Percentiles rank a stretch among this genome's conserved stretches.
Evolutionary conservation across 2,797 vertebrate species (phyloP).

Genomic region (Lophius americanus): DNA sequence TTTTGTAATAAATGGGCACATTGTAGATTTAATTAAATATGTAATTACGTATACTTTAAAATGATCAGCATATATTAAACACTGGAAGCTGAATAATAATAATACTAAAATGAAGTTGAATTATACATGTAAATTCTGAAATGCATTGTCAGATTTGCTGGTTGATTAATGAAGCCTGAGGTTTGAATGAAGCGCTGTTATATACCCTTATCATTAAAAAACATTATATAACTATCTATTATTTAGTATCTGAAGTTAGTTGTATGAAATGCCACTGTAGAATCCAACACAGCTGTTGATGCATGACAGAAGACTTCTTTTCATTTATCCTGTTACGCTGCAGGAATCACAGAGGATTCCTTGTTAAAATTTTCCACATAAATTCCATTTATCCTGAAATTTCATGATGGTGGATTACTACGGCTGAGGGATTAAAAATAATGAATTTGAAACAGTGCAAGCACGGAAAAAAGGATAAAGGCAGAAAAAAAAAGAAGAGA

Average conservation of each 20-base stretch:
- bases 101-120: conserved; percentile 26
- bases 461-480: conserved; percentile 27
- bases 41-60: conserved; percentile 21
- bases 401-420: conserved; percentile 57
- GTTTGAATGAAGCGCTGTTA: conserved; percentile 33
- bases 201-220: conserved; percentile 34
- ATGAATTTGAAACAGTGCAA: conserved; percentile 55
- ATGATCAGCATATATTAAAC: conserved; percentile 33
- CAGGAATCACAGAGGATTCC: conserved; percentile 54
- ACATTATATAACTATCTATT: conserved; percentile 5
- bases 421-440: conserved; percentile 56
- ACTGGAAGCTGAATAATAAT: conserved; percentile 25
- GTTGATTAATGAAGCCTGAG: conserved; percentile 23
- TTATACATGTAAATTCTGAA: conserved; percentile 45
- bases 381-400: conserved; percentile 61
- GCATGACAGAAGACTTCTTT: conserved; percentile 59
- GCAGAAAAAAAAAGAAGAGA: conserved; percentile 22
- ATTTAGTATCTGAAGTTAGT: conserved; percentile 56
- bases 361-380: conserved; percentile 72
- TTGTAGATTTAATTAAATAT: conserved; percentile 8
- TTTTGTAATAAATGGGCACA: too few species aligned
- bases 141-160: conserved; percentile 31
- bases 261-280: conserved; percentile 38
- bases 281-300: conserved; percentile 51
- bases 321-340: conserved; percentile 51